Percentiles rank a stretch among this genome's conserved stretches.
Evolutionary conservation across 2,113 vertebrate species (phyloP).

Genomic region (Hydrochoerus hydrochaeris): DNA sequence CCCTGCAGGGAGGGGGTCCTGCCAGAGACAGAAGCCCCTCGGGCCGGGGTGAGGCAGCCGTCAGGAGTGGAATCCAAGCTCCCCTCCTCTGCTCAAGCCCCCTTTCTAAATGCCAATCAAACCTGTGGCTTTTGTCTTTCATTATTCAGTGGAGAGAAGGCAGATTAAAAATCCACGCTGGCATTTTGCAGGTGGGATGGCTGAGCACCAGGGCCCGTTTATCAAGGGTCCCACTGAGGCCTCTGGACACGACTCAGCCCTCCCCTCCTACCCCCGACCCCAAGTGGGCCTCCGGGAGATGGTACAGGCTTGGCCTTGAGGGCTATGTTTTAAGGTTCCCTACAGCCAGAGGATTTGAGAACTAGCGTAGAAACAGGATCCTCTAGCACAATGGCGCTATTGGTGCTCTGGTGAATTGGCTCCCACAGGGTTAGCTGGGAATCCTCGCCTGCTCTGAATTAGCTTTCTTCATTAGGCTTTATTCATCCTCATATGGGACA

Average conservation of each 20-base stretch:
- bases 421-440: neutral
- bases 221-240: conserved; percentile 56
- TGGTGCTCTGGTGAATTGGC: neutral
- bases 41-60: rapidly evolving
- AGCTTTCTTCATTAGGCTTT: conserved; percentile 29
- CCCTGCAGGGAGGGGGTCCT: neutral
- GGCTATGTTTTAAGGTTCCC: conserved; percentile 41
- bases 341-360: conserved; percentile 37
- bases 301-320: neutral
- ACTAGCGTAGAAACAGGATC: conserved; percentile 23
- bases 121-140: conserved; percentile 78
- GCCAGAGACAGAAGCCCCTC: neutral
- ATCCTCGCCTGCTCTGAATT: neutral
- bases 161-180: conserved; percentile 88
- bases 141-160: conserved; percentile 83
- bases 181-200: conserved; percentile 84
- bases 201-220: conserved; percentile 66
- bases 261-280: neutral
- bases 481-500: neutral
- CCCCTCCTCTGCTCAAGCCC: conserved; percentile 81
- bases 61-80: conserved; percentile 77
- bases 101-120: conserved; percentile 86
- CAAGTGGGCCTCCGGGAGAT: neutral
- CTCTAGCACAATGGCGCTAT: neutral
- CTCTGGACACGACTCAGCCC: neutral